Evolutionary conservation across 1,140 invertebrate genomes (phyloP).

Genomic region (Drosophila tani): DNA sequence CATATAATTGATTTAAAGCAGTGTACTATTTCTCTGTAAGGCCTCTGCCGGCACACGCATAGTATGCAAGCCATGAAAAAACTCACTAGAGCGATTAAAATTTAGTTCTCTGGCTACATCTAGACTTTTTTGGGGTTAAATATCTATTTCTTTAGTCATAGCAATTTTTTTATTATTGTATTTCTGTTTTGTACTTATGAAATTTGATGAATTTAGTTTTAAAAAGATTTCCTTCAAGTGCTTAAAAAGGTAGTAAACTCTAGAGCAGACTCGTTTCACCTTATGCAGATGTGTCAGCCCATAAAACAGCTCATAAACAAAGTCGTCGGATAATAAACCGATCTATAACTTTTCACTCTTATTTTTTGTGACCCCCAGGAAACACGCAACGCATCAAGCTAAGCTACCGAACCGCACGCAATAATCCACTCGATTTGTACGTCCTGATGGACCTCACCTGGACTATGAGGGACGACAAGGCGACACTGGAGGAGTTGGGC

Average conservation of each 20-base stretch:
- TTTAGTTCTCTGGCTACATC: no score
- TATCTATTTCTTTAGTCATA: no score
- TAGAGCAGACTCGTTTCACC: slow-evolving; percentile 26
- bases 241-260: slow-evolving; percentile 2
- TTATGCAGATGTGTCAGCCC: slow-evolving; percentile 49
- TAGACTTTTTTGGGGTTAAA: no score
- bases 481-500: slow-evolving; percentile 92
- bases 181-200: no score
- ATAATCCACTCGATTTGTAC: slow-evolving; percentile 97
- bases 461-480: slow-evolving; percentile 95
- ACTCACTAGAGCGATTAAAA: no score
- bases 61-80: neutral
- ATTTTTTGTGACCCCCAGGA: slow-evolving; percentile 69
- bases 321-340: slow-evolving; percentile 41
- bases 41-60: no score
- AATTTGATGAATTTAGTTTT: neutral
- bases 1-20: no score
- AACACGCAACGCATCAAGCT: slow-evolving; percentile 86
- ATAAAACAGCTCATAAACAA: slow-evolving; percentile 67
- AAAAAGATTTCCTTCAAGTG: neutral
- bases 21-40: no score
- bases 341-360: slow-evolving; percentile 32
- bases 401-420: slow-evolving; percentile 88
- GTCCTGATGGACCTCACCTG: slow-evolving; percentile 96
- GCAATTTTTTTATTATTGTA: no score